Base-by-base conservation (phyloP, 2,797 vertebrate genomes). In the Anguilla pacifica region DNA sequence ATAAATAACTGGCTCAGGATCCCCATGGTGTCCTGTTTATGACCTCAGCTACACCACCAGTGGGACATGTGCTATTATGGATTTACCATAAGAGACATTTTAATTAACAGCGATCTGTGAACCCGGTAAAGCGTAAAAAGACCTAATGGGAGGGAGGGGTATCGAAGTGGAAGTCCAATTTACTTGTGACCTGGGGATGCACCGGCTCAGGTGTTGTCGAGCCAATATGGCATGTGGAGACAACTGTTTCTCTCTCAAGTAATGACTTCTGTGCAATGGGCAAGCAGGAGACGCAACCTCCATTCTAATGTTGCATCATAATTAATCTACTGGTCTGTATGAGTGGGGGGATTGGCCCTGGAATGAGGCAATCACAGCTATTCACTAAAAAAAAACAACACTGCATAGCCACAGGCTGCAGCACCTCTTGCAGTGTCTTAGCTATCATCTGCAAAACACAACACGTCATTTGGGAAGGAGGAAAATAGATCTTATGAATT, bases 181-280 rank as follows among this genome's bases (percentile, higher is more conserved):
- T 90, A 91, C 51, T 51, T 88, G 35, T 35, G 35, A 35, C 35
- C 35, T 35, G 35, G 0, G 31, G 31, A 31, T 31, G 31, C 31
- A 31, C 0, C 0, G 51, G 61, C 22, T 61, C 74, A 84, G 91
- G 86, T 91, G 87, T 87, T 64, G 25, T 28, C 51, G 59, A 90
- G 86, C 72, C 85, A 82, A 86, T 86, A 87, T 92, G 93, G 92
- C 95, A 92, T 93, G 96, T 89, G 90, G 91, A 89, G 92, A 93
- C 96, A 95, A 91, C 84, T 92, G 92, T 95, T 94, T 95, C 89
- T 90, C 43, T 88, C 81, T 86, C 85, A 92, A 87, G 28, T 90
- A 90, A 92, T 91, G 90, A 94, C 91, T 93, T 91, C 89, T 89
- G 88, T 25, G 89, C 93, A 92, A 11, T 84, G 90, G 93, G 93